Evolutionary conservation across 2,113 vertebrate species (phyloP), one percentile per base, ranked within the genome.

Genomic region (Typhlomys cinereus): DNA sequence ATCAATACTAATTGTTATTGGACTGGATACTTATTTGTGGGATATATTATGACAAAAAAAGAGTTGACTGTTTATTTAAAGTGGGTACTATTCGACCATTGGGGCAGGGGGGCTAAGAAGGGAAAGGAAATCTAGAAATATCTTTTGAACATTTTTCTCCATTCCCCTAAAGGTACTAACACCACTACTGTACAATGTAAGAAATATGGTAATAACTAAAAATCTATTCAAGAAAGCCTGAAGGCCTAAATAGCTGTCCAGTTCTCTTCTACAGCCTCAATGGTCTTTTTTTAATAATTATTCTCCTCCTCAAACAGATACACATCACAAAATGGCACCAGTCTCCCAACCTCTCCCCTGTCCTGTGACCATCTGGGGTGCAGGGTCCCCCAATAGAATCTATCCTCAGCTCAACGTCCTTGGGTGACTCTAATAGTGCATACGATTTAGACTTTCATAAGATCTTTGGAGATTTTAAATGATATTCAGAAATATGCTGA

Each of bases 401-500:
- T 7, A 10, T 71, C 93, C 96, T 91, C 83, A 83, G 81, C 61
- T 93, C 62, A 8, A 92, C 73, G 74, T 83, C 48, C 73, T 95
- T 93, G 50, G 59, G 89, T 17, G 78, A 79, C 61, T 89, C 61
- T 1, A 84, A 44, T 92, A 52, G 25, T 0, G 0, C 74, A 74
- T 84, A 79, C 12, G 29, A 59, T 76, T 92, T 95, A 74, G 75
- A 71, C 79, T 97, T 97, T 91, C 95, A 95, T 97, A 84, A 98
- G 95, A 96, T 97, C 97, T 96, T 95, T 95, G 81, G 85, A 95
- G 95, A 95, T 97, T 96, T 97, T 76, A 97, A 96, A 97, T 70
- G 1, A 97, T 97, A 97, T 97, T 97, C 97, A 95, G 90, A 96
- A 98, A 98, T 97, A 98, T 96, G 96, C 95, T 96, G 96, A 96